Conservation (phyloP, 1,140 invertebrate genomes). For the Bombus difficillimus region DNA sequence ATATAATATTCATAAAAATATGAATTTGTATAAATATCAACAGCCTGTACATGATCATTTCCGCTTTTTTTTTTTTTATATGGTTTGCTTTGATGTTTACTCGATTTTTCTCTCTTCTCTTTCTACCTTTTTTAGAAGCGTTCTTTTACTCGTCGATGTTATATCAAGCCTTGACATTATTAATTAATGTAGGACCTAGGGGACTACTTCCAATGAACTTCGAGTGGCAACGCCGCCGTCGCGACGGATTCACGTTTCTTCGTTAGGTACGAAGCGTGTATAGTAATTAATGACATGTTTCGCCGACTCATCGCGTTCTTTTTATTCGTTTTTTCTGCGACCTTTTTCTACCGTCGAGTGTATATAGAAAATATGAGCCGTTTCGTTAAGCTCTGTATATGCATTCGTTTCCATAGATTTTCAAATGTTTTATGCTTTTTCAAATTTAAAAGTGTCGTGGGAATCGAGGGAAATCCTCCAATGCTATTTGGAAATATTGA, state of each 20-base stretch:
- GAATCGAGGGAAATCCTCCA: not conserved
- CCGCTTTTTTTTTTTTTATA: not conserved
- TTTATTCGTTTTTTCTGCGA: not conserved
- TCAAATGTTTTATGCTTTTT: not conserved
- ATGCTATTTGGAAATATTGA: not conserved
- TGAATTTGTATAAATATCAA: not conserved
- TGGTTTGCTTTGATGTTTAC: not conserved
- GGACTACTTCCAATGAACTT: not conserved
- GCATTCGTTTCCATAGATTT: not conserved
- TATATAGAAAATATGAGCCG: not conserved
- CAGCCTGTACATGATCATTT: not conserved
- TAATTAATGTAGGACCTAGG: conserved; percentile 20
- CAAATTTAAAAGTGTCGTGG: not conserved
- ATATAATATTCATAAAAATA: not conserved
- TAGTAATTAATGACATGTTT: conserved; percentile 34
- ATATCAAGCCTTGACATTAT: conserved; percentile 22
- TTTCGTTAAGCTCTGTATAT: not conserved
- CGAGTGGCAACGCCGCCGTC: not conserved
- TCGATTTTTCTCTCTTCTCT: not conserved
- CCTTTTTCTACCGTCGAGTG: not conserved
- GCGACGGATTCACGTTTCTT: not conserved
- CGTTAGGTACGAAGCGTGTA: not conserved
- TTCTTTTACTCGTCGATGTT: not conserved
- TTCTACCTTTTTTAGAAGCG: not conserved
- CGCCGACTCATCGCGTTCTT: conserved; percentile 2